Percentiles rank a stretch among this genome's conserved stretches.
Conservation (phyloP, 1,140 invertebrate genomes). For the Maconellicoccus hirsutus region DNA sequence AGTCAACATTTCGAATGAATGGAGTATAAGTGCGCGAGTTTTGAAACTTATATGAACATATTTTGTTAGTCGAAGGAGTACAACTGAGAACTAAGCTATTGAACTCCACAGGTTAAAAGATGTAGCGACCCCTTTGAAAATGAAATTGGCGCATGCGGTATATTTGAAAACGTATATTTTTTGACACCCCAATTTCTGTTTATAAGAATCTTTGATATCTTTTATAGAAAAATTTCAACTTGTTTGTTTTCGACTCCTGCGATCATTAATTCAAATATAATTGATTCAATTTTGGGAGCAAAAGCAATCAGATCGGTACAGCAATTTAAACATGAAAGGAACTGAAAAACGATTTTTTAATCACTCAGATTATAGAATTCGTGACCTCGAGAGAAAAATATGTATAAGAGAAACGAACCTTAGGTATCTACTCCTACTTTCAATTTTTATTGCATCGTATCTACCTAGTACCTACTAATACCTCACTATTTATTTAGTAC, state of each 20-base stretch:
- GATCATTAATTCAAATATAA: constrained; percentile 3
- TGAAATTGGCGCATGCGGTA: constrained; percentile 12
- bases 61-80: not conserved
- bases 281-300: too few species aligned
- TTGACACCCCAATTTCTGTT: not conserved
- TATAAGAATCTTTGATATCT: not conserved
- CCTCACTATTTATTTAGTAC: too few species aligned
- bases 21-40: not conserved
- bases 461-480: too few species aligned
- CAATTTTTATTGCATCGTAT: too few species aligned
- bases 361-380: too few species aligned
- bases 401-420: too few species aligned
- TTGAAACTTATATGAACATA: too few species aligned
- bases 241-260: not conserved
- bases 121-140: not conserved
- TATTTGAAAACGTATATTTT: not conserved
- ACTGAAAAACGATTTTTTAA: too few species aligned
- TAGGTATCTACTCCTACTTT: too few species aligned
- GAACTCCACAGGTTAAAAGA: constrained; percentile 18
- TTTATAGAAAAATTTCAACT: not conserved
- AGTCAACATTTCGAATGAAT: not conserved
- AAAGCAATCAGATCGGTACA: too few species aligned
- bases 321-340: too few species aligned
- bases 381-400: too few species aligned
- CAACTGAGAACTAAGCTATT: not conserved